Conservation (phyloP, 2,113 vertebrate species). For the Gobius niger region DNA sequence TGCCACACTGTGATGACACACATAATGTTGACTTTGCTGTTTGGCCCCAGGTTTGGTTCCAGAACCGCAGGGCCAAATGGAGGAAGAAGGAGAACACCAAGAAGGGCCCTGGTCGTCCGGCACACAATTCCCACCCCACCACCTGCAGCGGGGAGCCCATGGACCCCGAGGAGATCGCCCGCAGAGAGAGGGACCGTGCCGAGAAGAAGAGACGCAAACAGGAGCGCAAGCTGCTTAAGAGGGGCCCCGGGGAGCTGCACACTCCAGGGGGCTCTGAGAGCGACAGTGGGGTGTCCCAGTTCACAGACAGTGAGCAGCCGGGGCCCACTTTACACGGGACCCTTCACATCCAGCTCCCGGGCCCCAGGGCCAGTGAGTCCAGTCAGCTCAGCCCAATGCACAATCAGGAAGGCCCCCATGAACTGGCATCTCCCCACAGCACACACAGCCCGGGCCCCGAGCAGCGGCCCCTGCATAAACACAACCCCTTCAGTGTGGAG, state of each 20-base stretch:
- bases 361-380: neutral
- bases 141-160: conserved; percentile 98
- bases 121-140: conserved; percentile 97
- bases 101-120: conserved; percentile 94
- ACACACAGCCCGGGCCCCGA: conserved; percentile 67
- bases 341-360: conserved; percentile 58
- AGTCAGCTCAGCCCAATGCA: conserved; percentile 47
- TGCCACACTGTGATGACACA: neutral
- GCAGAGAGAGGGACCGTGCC: conserved; percentile 90
- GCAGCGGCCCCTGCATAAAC: conserved; percentile 78
- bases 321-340: conserved; percentile 18
- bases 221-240: conserved; percentile 90
- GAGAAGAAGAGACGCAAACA: conserved; percentile 97
- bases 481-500: conserved; percentile 90
- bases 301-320: conserved; percentile 76
- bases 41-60: conserved; percentile 92
- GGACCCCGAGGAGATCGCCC: conserved; percentile 96
- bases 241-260: conserved; percentile 84
- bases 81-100: conserved; percentile 99
- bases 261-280: conserved; percentile 92
- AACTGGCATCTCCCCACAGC: conserved; percentile 70
- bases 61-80: conserved; percentile 98
- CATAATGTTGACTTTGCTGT: neutral
- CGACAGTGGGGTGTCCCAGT: conserved; percentile 88
- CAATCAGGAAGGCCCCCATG: conserved; percentile 81